phyloP scores from a whole-genome alignment of 1,140 invertebrate genomes.

The Bilobella aurantiaca region DNA sequence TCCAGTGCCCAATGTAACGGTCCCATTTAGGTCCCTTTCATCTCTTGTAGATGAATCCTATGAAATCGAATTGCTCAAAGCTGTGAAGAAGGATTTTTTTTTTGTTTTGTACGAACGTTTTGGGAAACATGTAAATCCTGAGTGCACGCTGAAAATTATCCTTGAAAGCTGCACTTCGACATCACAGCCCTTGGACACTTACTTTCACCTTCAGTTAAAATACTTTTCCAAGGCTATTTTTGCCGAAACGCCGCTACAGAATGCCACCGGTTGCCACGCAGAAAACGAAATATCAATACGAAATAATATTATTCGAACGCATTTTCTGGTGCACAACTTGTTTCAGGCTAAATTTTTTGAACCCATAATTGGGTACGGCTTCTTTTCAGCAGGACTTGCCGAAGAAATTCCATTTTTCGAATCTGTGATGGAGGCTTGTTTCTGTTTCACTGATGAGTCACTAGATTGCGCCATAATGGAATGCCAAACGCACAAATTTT shows the following conservation, averaged over 20 bases:
- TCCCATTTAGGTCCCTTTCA: conserved; percentile 14
- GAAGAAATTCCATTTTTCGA: neutral
- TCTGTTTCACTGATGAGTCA: neutral
- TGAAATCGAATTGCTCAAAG: conserved; percentile 1
- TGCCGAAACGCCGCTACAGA: neutral
- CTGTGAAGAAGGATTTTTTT: conserved; percentile 16
- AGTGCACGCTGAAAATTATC: neutral
- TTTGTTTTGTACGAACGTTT: conserved; percentile 6
- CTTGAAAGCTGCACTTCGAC: conserved; percentile 14
- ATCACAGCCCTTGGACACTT: conserved; percentile 19
- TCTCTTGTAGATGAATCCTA: conserved; percentile 8
- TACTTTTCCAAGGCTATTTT: conserved; percentile 13
- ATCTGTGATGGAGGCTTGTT: conserved; percentile 11
- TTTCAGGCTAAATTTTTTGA: conserved; percentile 7
- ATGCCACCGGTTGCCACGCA: neutral
- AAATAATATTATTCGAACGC: conserved; percentile 16
- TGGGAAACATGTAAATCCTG: neutral
- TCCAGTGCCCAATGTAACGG: conserved; percentile 11
- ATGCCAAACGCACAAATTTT: neutral
- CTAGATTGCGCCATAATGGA: neutral
- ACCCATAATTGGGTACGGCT: conserved; percentile 14
- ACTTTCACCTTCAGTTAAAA: conserved; percentile 14
- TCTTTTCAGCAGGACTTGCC: neutral
- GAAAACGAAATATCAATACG: conserved; percentile 5
- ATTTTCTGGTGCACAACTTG: neutral